These are phyloP conservation scores for Aethes cnicana DNA, from an alignment of 2,888 invertebrate genomes.

Conservation along the genomic window DNA sequence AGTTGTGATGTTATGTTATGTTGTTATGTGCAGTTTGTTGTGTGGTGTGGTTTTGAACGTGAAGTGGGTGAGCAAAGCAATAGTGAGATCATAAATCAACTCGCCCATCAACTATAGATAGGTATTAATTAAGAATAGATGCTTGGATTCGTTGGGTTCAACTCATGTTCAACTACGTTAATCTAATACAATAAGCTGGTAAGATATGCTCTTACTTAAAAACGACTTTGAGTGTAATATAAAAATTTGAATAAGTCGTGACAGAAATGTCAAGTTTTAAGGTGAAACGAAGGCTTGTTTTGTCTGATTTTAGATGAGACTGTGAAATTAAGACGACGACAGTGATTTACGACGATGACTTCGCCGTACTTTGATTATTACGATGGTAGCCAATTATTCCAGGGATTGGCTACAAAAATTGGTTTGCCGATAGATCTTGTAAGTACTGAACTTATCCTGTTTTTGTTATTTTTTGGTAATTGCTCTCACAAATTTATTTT, in stretches of 20 bases:
- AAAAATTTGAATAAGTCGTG: too few relatives aligned
- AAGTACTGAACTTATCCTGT: slow-evolving; percentile 54
- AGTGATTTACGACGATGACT: slow-evolving; percentile 42
- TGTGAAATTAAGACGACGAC: slow-evolving; percentile 11
- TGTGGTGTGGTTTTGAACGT: too few relatives aligned
- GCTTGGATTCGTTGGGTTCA: not conserved
- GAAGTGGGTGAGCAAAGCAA: too few relatives aligned
- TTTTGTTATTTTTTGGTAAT: slow-evolving; percentile 6
- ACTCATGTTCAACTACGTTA: not conserved
- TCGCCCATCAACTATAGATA: too few relatives aligned
- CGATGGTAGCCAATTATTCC: slow-evolving; percentile 87
- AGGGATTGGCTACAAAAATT: slow-evolving; percentile 85
- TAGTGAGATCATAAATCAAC: too few relatives aligned
- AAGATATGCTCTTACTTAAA: too few relatives aligned
- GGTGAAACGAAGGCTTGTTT: slow-evolving; percentile 3
- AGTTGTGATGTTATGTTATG: too few relatives aligned
- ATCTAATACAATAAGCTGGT: too few relatives aligned
- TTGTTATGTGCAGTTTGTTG: too few relatives aligned
- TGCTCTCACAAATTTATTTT: too few relatives aligned
- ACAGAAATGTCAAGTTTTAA: slow-evolving; percentile 4
- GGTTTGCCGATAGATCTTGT: slow-evolving; percentile 91
- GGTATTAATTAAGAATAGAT: not conserved
- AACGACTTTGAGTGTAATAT: too few relatives aligned
- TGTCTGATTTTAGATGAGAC: slow-evolving; percentile 12
- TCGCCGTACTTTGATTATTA: slow-evolving; percentile 78